Conservation (phyloP, 2,113 vertebrate species). For the Nanorana parkeri region DNA sequence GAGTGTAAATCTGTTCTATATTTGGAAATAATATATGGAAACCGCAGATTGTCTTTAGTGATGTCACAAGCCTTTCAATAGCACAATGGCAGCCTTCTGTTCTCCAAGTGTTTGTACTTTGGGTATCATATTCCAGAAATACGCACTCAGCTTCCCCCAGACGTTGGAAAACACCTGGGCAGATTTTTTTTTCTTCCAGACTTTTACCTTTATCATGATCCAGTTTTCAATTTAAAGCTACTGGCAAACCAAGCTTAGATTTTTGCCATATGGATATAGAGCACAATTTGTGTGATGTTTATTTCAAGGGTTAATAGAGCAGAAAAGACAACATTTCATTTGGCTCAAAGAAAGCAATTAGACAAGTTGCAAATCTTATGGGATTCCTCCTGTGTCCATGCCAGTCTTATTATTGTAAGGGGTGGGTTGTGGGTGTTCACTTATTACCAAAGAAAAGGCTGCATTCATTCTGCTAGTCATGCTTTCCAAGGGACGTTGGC, state of each 20-base stretch:
- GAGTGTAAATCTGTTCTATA: conserved; percentile 16
- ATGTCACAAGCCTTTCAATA: conserved; percentile 21
- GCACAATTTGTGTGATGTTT: conserved; percentile 36
- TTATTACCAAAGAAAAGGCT: conserved; percentile 55
- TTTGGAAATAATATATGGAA: conserved; percentile 31
- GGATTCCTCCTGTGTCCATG: conserved; percentile 46
- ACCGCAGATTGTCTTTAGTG: conserved; percentile 28
- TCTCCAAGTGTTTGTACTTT: conserved; percentile 16
- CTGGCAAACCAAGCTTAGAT: conserved; percentile 11
- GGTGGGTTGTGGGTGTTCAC: conserved; percentile 46
- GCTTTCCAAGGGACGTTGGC: conserved; percentile 50
- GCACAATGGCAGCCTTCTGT: conserved; percentile 41
- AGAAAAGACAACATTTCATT: conserved; percentile 56
- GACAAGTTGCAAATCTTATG: conserved; percentile 54
- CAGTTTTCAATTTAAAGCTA: conserved; percentile 44
- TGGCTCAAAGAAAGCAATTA: conserved; percentile 57
- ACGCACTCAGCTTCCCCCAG: neutral
- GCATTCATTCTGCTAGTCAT: conserved; percentile 50
- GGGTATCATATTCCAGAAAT: conserved; percentile 38
- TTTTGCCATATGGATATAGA: conserved; percentile 25
- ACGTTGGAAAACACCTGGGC: conserved; percentile 47
- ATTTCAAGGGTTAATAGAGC: conserved; percentile 55
- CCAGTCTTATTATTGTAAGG: conserved; percentile 52
- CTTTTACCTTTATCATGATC: conserved; percentile 34
- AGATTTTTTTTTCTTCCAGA: conserved; percentile 4